Percentiles rank a stretch among this genome's conserved stretches.
These are phyloP conservation scores for Tragopan temminckii DNA, from an alignment of 2,797 vertebrate genomes.

Conservation along the genomic window DNA sequence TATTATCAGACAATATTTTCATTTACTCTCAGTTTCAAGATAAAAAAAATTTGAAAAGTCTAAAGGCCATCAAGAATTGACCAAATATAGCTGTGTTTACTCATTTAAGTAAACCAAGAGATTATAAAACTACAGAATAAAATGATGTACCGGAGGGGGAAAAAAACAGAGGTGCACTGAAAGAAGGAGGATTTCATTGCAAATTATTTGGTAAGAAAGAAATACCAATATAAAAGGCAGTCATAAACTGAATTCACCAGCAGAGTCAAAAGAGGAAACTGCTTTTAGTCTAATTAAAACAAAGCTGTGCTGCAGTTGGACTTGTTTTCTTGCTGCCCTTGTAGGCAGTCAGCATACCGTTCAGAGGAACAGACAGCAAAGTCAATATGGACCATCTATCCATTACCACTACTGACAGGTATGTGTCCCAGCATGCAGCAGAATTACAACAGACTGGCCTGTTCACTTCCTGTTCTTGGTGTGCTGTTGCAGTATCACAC, in stretches of 20 bases:
- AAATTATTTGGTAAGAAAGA: neutral
- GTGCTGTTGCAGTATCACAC: neutral
- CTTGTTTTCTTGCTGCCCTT: neutral
- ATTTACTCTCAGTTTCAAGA: neutral
- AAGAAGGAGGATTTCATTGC: neutral
- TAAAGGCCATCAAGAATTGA: neutral
- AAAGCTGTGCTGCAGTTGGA: neutral
- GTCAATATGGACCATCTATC: rapidly evolving
- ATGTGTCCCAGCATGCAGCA: neutral
- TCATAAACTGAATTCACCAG: neutral
- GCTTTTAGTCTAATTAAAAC: neutral
- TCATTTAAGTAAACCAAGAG: neutral
- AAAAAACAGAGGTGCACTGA: neutral
- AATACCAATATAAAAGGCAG: neutral
- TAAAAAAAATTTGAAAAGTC: neutral
- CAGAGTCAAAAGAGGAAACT: neutral
- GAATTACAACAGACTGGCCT: neutral
- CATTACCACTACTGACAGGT: neutral
- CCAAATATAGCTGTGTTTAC: neutral
- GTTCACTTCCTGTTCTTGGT: neutral
- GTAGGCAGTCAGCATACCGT: neutral
- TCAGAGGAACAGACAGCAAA: neutral
- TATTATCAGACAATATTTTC: neutral
- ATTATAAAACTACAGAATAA: neutral
- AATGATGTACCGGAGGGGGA: neutral